Evolutionary conservation across 2,113 vertebrate genomes (phyloP).

Genomic region (Panthera uncia): DNA sequence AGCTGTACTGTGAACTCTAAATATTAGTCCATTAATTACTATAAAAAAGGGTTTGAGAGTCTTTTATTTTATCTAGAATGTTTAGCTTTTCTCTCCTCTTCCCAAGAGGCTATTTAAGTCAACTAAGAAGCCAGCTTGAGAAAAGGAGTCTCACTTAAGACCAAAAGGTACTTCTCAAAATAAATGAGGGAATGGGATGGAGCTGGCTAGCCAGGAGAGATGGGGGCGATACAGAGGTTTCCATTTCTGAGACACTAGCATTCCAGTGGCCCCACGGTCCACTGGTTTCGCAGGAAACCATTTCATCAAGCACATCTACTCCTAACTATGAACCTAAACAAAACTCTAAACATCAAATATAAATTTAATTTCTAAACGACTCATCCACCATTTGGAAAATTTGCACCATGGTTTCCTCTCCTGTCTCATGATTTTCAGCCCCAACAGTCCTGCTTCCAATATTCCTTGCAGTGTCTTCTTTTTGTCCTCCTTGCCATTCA

Average conservation of each 20-base stretch:
- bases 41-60: not conserved
- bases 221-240: accelerated
- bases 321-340: not conserved
- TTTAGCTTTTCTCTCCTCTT: not conserved
- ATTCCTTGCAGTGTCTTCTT: not conserved
- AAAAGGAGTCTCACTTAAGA: not conserved
- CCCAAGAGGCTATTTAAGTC: not conserved
- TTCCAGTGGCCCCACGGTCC: not conserved
- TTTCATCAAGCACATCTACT: not conserved
- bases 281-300: not conserved
- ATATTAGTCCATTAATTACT: not conserved
- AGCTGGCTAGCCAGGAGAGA: not conserved
- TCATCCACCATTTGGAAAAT: not conserved
- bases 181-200: accelerated
- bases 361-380: not conserved
- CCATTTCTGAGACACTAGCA: not conserved
- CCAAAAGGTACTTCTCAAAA: not conserved
- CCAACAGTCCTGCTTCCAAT: not conserved
- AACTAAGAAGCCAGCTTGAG: not conserved
- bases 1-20: not conserved
- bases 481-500: not conserved
- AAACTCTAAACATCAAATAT: not conserved
- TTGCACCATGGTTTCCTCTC: not conserved
- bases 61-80: not conserved
- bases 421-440: not conserved